Evolutionary conservation across 1,140 invertebrate species (phyloP), one percentile per base, ranked within the genome.

Genomic region (Diorhabda elongata): DNA sequence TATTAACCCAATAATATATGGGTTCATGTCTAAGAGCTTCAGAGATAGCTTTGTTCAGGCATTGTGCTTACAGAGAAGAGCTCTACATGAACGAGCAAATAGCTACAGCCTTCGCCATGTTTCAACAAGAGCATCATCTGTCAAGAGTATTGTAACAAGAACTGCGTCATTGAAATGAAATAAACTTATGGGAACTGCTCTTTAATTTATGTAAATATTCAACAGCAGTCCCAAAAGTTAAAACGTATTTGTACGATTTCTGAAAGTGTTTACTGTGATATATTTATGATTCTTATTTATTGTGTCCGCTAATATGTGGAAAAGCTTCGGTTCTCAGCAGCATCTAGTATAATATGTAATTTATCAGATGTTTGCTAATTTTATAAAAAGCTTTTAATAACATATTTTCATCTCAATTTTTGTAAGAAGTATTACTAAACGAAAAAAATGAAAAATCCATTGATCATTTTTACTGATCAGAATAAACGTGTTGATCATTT

Each of bases 11-110:
- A 85, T 92, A 58, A 85, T 92, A 5, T 93, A 93, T 77, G 91
- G 90, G 42, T 92, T 92, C 80, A 92, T 93, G 89, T 92, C 91
- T 3, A 88, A 88, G 74, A 91, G 89, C 81, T 93, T 93, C 81
- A 81, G 91, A 61, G 84, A 90, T 70, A 89, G 88, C 65, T 85
- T 85, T 70, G 73, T 82, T 63, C 77, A 81, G 6, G 83, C 83
- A 6, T 67, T 78, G 7, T 78, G 78, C 58, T 79, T 76, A 64
- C 61, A 61, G 7, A 63, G 52, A 5, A 58, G 44, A 44, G 45
- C 63, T 41, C 59, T 68, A n/a, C 47, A 52, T 47, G 68, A 69
- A 5, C 45, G 65, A 44, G 71, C 70, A n/a, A 74, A 70, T 45
- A 74, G 71, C 26, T 73, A 75, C 58, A 79, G 75, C 66, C 71